Percentiles rank a stretch among this genome's conserved stretches.
phyloP scores from a whole-genome alignment of 2,113 vertebrate species.

The Pelecanoides urinatrix region DNA sequence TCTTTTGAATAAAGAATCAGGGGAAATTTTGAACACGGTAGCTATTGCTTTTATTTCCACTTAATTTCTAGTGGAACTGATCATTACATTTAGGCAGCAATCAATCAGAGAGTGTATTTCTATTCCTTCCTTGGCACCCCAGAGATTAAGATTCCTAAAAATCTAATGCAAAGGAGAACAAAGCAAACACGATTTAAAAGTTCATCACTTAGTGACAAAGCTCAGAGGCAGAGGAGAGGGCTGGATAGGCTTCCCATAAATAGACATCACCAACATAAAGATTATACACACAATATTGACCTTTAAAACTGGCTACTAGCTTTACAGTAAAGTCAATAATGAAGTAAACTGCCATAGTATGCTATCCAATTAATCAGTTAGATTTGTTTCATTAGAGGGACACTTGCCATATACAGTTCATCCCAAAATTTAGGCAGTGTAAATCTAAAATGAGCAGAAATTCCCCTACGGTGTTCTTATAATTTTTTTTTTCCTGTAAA shows the following conservation, averaged over 20 bases:
- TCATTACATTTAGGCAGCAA: constrained; percentile 30
- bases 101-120: background rate
- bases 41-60: constrained; percentile 8
- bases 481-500: background rate
- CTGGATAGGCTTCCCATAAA: background rate
- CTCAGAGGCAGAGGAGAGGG: background rate
- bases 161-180: constrained; percentile 32
- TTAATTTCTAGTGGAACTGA: constrained; percentile 47
- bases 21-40: background rate
- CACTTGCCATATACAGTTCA: background rate
- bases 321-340: constrained; percentile 34
- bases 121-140: background rate
- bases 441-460: constrained; percentile 2
- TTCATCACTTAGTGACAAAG: constrained; percentile 21
- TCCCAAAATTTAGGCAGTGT: background rate
- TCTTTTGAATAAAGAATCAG: background rate
- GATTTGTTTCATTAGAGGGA: background rate
- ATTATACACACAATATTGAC: background rate
- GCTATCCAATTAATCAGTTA: background rate
- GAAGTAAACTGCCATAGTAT: background rate
- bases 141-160: constrained; percentile 41
- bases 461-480: background rate
- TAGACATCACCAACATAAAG: background rate
- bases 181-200: constrained; percentile 12
- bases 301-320: constrained; percentile 20